phyloP scores from a whole-genome alignment of 1,140 invertebrate genomes.

The Oryzaephilus surinamensis region DNA sequence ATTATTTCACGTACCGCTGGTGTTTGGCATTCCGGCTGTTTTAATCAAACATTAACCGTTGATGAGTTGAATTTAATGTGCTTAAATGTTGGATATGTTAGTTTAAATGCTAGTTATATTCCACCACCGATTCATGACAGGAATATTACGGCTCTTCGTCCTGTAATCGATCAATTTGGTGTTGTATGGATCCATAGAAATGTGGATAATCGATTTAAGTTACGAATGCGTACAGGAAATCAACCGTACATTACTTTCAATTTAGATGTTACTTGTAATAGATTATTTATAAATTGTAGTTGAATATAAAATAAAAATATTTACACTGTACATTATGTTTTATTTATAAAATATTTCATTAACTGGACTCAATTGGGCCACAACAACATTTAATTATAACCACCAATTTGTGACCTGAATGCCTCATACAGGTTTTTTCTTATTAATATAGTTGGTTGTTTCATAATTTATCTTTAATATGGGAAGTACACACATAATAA shows the following conservation, averaged over 20 bases:
- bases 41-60: slow-evolving; percentile 30
- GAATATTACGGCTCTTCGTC: slow-evolving; percentile 9
- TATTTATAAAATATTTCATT: no score
- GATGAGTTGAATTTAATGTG: slow-evolving; percentile 37
- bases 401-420: no score
- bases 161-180: slow-evolving; percentile 24
- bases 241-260: slow-evolving; percentile 25
- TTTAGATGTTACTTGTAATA: slow-evolving; percentile 21
- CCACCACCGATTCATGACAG: slow-evolving; percentile 7
- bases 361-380: no score
- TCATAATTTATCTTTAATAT: slow-evolving; percentile 2
- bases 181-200: slow-evolving; percentile 23
- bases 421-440: no score
- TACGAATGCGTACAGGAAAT: slow-evolving; percentile 24
- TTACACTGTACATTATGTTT: background rate
- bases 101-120: slow-evolving; percentile 11
- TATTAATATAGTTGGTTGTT: background rate
- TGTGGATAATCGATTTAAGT: slow-evolving; percentile 13
- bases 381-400: no score
- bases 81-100: slow-evolving; percentile 32
- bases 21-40: slow-evolving; percentile 50
- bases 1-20: slow-evolving; percentile 44
- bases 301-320: slow-evolving; percentile 1
- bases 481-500: no score
- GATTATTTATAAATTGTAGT: slow-evolving; percentile 17